Evolutionary conservation across 2,113 vertebrate species (phyloP), one percentile per base, ranked within the genome.

Genomic region (Mustela nigripes): DNA sequence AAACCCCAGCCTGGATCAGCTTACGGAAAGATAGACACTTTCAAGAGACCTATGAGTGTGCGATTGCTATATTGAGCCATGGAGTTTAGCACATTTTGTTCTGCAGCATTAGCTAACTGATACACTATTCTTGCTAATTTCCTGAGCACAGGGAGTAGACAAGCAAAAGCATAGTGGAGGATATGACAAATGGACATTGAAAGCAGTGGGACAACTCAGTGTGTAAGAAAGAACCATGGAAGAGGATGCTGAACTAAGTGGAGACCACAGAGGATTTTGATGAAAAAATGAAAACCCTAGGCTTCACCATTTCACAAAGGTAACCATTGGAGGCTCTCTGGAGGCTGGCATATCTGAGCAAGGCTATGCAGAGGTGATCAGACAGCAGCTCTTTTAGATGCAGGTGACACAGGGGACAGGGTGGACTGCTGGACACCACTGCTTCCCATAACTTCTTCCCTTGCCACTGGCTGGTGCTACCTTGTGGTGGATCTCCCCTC

Each of bases 51-150:
- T 11, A 2, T 33, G 33, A 58, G 22, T 5, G 26, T 11, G 19
- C 5, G n/a, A 74, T 10, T 7, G 1, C 22, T 80, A 0, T 7
- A 7, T 58, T 24, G 5, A 22, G 11, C 11, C 22, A 31, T 7
- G 16, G 42, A 92, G 45, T n/a, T 26, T 36, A 45, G 53, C 1
- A 50, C 36, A 10, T 31, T 83, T 84, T 33, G 42, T 65, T 92
- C 62, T 4, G 7, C 11, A 33, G 16, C 42, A 50, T n/a, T 16
- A 80, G 56, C 50, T 95, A 33, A 62, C 36, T 63, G n/a, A 86
- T 39, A 62, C 39, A 42, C 31, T n/a, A 24, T 24, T 69, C 14
- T 78, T 91, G 5, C 33, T n/a, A 18, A 88, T 84, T 56, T 83
- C 12, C 78, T 73, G 36, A 88, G 58, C 22, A 69, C 7, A 85